A percentile compares a stretch with the other conserved stretches of the same genome.
Conservation (phyloP, 1,140 invertebrate genomes). For the Nasonia vitripennis region DNA sequence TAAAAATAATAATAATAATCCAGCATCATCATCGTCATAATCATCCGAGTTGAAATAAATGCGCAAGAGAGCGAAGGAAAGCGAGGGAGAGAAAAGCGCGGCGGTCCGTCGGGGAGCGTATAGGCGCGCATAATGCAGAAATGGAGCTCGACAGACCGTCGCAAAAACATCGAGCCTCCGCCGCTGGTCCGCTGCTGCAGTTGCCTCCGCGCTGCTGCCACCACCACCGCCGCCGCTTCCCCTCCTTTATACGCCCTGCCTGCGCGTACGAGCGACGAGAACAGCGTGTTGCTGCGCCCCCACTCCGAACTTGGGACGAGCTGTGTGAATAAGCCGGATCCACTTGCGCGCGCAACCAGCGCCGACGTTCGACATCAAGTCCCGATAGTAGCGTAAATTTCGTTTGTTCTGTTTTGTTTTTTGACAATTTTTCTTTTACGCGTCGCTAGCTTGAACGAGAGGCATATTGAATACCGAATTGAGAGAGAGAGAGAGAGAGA, state of each 20-base stretch:
- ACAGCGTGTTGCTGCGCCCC: not conserved
- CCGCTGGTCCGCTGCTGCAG: conserved; percentile 39
- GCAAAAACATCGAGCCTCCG: conserved; percentile 61
- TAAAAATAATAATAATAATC: not conserved
- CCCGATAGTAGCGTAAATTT: not conserved
- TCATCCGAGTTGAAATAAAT: not conserved
- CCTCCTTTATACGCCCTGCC: too few species aligned
- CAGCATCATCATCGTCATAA: not conserved
- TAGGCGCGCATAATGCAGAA: not conserved
- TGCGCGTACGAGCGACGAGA: not conserved
- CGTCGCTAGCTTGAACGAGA: too few species aligned
- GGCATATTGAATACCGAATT: too few species aligned
- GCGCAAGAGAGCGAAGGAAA: not conserved
- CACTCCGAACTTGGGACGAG: not conserved
- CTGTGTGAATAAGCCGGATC: not conserved
- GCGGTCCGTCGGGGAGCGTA: not conserved
- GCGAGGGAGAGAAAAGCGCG: not conserved
- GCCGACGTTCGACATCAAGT: not conserved
- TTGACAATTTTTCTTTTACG: not conserved
- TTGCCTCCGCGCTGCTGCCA: conserved; percentile 54
- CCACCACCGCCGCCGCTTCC: not conserved
- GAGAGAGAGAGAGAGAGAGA: too few species aligned
- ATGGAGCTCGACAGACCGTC: conserved; percentile 43
- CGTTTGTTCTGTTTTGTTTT: not conserved
- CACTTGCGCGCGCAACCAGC: not conserved